These are phyloP conservation scores for Heliconius ethilla DNA, from an alignment of 2,888 invertebrate genomes.

Conservation along the genomic window DNA sequence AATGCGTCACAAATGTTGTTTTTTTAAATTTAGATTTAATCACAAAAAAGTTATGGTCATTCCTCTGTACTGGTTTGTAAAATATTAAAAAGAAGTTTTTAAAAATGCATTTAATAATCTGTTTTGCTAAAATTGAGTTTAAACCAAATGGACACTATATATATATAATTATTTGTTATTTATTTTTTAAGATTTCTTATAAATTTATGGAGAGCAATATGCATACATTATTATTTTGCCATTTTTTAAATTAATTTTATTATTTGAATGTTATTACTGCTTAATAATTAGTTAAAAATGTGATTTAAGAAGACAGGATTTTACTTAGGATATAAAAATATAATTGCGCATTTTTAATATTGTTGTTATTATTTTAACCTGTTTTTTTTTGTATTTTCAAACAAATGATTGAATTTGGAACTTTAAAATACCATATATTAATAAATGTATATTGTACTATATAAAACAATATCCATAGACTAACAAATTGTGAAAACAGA, in stretches of 20 bases:
- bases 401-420: slow-evolving; percentile 17
- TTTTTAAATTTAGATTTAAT: slow-evolving; percentile 25
- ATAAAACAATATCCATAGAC: neutral
- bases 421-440: slow-evolving; percentile 2
- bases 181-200: slow-evolving; percentile 47
- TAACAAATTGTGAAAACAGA: slow-evolving; percentile 5
- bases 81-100: slow-evolving; percentile 2
- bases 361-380: neutral
- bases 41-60: slow-evolving; percentile 33
- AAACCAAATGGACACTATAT: slow-evolving; percentile 43
- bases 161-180: slow-evolving; percentile 48
- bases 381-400: neutral
- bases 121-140: slow-evolving; percentile 37
- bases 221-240: neutral
- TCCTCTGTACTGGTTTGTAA: slow-evolving; percentile 32
- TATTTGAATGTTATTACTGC: neutral
- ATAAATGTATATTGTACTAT: slow-evolving; percentile 2
- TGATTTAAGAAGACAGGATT: neutral
- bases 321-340: neutral
- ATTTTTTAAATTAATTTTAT: neutral
- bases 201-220: slow-evolving; percentile 12
- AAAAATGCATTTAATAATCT: slow-evolving; percentile 1
- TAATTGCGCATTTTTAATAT: neutral
- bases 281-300: neutral
- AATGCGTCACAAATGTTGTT: slow-evolving; percentile 21